A percentile compares a stretch with the other conserved stretches of the same genome.
Evolutionary conservation across 2,797 vertebrate species (phyloP).

Genomic region (Mus spretus): DNA sequence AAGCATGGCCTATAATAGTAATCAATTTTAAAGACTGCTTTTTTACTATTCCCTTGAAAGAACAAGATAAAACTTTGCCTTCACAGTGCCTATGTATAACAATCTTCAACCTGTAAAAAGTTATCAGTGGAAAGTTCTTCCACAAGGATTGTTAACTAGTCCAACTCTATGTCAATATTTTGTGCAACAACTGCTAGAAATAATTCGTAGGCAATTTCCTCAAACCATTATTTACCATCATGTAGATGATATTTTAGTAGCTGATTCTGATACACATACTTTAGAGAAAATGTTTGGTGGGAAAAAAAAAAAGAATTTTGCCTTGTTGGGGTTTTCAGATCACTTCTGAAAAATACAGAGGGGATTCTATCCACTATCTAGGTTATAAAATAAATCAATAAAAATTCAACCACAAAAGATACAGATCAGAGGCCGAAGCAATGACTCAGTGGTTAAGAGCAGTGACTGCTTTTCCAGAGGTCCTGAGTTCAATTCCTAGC

Average conservation of each 20-base stretch:
- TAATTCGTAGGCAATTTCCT: neutral
- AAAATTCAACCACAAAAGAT: neutral
- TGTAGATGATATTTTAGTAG: neutral
- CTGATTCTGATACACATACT: neutral
- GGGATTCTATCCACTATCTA: neutral
- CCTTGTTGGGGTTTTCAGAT: neutral
- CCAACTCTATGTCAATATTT: neutral
- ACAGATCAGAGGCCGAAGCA: neutral
- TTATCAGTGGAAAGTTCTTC: neutral
- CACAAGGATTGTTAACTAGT: neutral
- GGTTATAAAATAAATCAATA: neutral
- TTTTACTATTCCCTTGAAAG: neutral
- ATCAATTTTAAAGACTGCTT: neutral
- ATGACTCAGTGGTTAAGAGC: no score
- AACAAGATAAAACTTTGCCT: neutral
- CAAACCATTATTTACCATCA: neutral
- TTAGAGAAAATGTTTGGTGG: neutral
- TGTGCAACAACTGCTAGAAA: neutral
- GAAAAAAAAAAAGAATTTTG: neutral
- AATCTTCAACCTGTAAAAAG: neutral
- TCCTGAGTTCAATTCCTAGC: no score
- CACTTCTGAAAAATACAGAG: neutral
- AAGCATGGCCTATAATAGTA: neutral
- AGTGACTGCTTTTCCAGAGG: no score
- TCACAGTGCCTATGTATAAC: neutral